A percentile compares a stretch with the other conserved stretches of the same genome.
Conservation (phyloP, 2,113 vertebrate genomes). For the Mustela lutreola region DNA sequence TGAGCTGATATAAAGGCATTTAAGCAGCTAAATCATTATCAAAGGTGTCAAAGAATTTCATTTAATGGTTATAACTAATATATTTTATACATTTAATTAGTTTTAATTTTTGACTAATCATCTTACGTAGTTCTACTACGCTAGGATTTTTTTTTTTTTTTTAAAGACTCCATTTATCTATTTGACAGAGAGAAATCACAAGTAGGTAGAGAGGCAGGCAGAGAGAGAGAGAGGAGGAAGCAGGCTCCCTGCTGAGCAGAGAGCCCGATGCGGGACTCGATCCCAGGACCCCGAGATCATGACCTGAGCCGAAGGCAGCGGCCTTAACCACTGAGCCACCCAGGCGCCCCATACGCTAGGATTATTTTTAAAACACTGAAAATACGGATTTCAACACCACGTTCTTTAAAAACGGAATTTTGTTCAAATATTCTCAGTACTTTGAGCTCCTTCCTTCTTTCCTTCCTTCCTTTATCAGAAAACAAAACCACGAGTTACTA, state of each 20-base stretch:
- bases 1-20: not conserved
- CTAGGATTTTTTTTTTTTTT: no score
- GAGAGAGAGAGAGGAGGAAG: no score
- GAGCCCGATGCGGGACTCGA: no score
- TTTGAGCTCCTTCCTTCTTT: not conserved
- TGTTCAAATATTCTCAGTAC: not conserved
- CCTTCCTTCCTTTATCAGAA: not conserved
- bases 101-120: not conserved
- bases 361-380: not conserved
- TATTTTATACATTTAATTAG: not conserved
- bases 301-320: no score
- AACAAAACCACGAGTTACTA: not conserved
- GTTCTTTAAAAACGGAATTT: not conserved
- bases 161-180: no score
- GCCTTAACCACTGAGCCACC: no score
- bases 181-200: no score
- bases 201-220: no score
- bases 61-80: not conserved
- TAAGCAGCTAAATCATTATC: not conserved
- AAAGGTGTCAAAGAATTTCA: not conserved
- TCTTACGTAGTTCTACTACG: not conserved
- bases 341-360: no score
- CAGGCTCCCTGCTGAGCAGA: no score
- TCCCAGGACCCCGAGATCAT: no score
- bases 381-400: not conserved